These are phyloP conservation scores for Nannoperca obscura DNA, from an alignment of 2,797 vertebrate species.

Conservation along the genomic window DNA sequence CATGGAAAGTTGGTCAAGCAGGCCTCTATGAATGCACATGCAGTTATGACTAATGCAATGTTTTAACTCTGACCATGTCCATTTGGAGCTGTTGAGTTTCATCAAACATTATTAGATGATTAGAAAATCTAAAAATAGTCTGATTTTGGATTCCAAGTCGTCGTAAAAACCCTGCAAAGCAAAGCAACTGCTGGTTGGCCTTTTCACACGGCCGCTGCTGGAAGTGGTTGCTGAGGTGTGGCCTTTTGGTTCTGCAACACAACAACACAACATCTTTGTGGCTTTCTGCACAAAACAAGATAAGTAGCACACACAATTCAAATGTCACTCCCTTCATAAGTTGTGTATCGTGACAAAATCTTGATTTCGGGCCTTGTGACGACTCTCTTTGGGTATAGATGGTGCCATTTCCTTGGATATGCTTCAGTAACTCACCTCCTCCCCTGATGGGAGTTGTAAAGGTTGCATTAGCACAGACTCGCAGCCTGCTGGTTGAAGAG, in stretches of 20 bases:
- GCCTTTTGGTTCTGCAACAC: slow-evolving; percentile 35
- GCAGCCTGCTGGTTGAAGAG: slow-evolving; percentile 52
- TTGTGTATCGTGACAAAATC: background rate
- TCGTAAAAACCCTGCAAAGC: background rate
- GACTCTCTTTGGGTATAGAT: slow-evolving; percentile 3
- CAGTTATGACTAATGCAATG: background rate
- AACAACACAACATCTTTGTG: slow-evolving; percentile 32
- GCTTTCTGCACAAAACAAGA: slow-evolving; percentile 26
- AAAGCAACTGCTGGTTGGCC: slow-evolving; percentile 8
- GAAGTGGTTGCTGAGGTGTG: slow-evolving; percentile 61
- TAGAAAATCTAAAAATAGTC: background rate
- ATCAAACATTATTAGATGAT: background rate
- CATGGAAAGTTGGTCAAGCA: background rate
- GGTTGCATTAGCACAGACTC: slow-evolving; percentile 52
- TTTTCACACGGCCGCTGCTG: slow-evolving; percentile 7
- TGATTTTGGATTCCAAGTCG: background rate
- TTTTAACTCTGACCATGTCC: background rate
- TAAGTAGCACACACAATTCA: background rate
- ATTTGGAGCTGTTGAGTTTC: background rate
- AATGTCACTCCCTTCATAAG: background rate
- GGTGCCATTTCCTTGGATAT: slow-evolving; percentile 23
- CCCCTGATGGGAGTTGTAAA: slow-evolving; percentile 40
- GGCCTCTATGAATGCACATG: background rate
- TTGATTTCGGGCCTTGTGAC: background rate
- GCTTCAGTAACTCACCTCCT: slow-evolving; percentile 17